phyloP scores from a whole-genome alignment of 2,888 invertebrate genomes.

The Dynastes tityus region DNA sequence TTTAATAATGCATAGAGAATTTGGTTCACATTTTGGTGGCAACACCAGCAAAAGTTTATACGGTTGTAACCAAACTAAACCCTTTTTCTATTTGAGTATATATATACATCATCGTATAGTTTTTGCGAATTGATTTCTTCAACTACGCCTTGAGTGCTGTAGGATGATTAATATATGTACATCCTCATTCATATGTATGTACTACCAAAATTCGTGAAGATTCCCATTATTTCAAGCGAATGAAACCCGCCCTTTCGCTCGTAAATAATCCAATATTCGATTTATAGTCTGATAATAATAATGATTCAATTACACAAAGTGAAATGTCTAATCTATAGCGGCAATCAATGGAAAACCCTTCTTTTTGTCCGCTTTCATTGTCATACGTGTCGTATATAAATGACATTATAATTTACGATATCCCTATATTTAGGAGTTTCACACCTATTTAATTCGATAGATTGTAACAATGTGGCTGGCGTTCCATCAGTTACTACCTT shows the following conservation, averaged over 20 bases:
- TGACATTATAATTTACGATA: neutral
- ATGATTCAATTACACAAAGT: conserved; percentile 36
- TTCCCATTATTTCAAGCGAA: neutral
- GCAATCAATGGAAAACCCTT: neutral
- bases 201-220: no score
- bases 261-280: conserved; percentile 18
- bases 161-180: no score
- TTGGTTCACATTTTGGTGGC: no score
- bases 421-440: neutral
- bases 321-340: conserved; percentile 5
- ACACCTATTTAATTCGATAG: neutral
- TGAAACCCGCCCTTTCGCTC: neutral
- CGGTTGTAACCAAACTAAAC: no score
- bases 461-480: neutral
- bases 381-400: neutral
- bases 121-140: no score
- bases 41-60: no score
- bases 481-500: neutral
- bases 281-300: conserved; percentile 17
- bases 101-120: no score
- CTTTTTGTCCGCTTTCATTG: neutral
- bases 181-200: no score
- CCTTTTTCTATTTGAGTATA: no score
- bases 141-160: no score
- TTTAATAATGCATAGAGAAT: no score